A percentile compares a stretch with the other conserved stretches of the same genome.
phyloP scores from a whole-genome alignment of 2,888 invertebrate species.

The Agonum fuliginosum region DNA sequence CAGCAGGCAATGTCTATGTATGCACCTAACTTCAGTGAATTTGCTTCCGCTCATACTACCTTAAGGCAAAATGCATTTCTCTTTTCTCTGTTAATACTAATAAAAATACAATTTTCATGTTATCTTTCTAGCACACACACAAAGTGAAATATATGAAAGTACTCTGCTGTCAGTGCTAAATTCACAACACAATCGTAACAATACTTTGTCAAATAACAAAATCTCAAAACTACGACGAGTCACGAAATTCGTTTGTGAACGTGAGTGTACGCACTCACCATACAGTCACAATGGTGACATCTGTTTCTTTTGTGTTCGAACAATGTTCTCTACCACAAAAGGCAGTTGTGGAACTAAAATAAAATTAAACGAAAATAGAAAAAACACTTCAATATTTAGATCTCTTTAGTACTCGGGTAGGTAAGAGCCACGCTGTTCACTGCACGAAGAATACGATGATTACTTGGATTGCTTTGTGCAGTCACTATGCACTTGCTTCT shows the following conservation, averaged over 20 bases:
- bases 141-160: too few species aligned
- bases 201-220: neutral
- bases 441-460: neutral
- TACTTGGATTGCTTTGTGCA: neutral
- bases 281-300: conserved; percentile 4
- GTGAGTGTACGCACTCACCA: neutral
- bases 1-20: too few species aligned
- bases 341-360: conserved; percentile 32
- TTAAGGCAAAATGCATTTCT: too few species aligned
- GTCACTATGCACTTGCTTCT: neutral
- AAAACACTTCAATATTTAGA: conserved; percentile 41
- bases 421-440: neutral
- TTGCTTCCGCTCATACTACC: too few species aligned
- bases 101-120: too few species aligned
- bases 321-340: conserved; percentile 31
- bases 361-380: conserved; percentile 40
- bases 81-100: too few species aligned
- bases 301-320: conserved; percentile 37
- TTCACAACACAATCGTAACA: neutral
- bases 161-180: neutral
- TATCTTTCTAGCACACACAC: too few species aligned
- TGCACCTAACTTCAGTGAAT: too few species aligned
- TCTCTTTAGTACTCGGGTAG: neutral
- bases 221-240: conserved; percentile 15
- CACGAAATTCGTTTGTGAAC: conserved; percentile 10